A percentile compares a stretch with the other conserved stretches of the same genome.
These are phyloP conservation scores for Nemapogon koenigi DNA, from an alignment of 2,888 invertebrate species.

Conservation along the genomic window DNA sequence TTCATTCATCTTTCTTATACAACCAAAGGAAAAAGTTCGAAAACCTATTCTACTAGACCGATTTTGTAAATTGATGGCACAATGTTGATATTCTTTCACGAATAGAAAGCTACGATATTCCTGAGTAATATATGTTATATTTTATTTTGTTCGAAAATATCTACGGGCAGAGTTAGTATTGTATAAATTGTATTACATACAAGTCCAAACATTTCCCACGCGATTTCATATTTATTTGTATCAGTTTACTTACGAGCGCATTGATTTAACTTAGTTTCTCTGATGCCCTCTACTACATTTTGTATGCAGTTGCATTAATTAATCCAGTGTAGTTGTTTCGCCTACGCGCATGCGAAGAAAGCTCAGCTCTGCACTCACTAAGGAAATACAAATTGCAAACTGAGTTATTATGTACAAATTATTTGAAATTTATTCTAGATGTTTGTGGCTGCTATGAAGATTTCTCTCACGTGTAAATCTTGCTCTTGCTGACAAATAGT, in stretches of 20 bases:
- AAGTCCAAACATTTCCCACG: slow-evolving; percentile 23
- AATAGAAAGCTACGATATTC: no score
- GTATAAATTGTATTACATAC: no score
- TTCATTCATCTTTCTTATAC: no score
- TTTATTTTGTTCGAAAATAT: no score
- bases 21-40: no score
- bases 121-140: no score
- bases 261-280: slow-evolving; percentile 21
- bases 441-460: slow-evolving; percentile 1
- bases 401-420: slow-evolving; percentile 13
- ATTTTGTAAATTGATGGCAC: no score
- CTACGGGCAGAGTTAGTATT: no score
- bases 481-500: no score
- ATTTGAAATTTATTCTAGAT: neutral
- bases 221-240: slow-evolving; percentile 28
- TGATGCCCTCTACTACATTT: slow-evolving; percentile 22
- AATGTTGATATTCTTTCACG: no score
- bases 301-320: slow-evolving; percentile 42
- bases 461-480: neutral
- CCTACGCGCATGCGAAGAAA: slow-evolving; percentile 40
- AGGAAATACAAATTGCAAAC: slow-evolving; percentile 17
- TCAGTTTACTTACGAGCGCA: slow-evolving; percentile 21
- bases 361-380: slow-evolving; percentile 17
- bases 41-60: no score
- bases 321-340: slow-evolving; percentile 31